These are phyloP conservation scores for Isichthys henryi DNA, from an alignment of 2,113 vertebrate genomes.

Conservation along the genomic window DNA sequence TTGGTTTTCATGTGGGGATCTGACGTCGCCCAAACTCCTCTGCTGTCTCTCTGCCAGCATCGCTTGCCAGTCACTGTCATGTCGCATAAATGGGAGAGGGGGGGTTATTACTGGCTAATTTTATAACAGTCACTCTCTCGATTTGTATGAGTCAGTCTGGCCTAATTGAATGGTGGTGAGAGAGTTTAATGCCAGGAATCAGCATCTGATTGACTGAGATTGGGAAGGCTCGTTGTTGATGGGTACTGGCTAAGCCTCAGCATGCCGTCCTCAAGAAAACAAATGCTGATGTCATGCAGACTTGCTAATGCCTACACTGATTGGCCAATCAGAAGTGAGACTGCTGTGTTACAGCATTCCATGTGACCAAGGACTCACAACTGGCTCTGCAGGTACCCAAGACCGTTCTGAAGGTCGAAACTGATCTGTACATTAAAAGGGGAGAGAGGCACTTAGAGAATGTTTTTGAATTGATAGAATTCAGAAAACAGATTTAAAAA, in stretches of 20 bases:
- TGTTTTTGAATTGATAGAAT: background rate
- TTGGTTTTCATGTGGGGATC: background rate
- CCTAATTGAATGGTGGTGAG: constrained; percentile 12
- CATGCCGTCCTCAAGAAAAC: background rate
- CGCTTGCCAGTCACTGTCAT: constrained; percentile 7
- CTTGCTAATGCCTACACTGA: background rate
- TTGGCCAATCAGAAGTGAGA: background rate
- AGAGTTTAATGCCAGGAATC: background rate
- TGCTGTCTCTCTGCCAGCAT: background rate
- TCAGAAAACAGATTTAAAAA: background rate
- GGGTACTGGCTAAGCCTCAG: background rate
- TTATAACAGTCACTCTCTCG: constrained; percentile 13
- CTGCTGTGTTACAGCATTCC: background rate
- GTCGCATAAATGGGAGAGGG: constrained; percentile 11
- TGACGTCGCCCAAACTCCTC: background rate
- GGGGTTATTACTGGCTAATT: constrained; percentile 18
- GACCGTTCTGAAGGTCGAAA: background rate
- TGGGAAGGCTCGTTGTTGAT: background rate
- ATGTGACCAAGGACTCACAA: background rate
- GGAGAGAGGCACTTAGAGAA: background rate
- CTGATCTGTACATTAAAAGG: background rate
- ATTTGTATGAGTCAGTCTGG: constrained; percentile 6
- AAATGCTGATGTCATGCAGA: background rate
- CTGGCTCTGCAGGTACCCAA: background rate
- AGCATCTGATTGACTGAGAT: background rate